Base-by-base conservation (phyloP, 2,797 vertebrate species). In the Parotocinclus haroldoi region DNA sequence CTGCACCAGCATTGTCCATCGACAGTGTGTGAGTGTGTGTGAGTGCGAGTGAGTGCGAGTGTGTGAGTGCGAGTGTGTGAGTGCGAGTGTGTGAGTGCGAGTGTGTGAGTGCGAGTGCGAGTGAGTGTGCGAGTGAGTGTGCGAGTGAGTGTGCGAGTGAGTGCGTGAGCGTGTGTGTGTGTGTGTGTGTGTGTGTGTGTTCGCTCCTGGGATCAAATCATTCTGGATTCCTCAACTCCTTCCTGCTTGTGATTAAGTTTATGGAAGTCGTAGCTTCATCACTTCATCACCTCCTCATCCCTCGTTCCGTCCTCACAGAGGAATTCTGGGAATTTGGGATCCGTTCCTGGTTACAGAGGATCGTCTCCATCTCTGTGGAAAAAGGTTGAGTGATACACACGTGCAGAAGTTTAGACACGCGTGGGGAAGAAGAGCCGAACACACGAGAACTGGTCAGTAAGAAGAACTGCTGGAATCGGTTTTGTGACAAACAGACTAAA, bases 1-100 rank as follows among this genome's bases (percentile, higher is more conserved):
- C 73, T 77, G 80, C 80, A 87, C 82, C 85, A 87, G 86, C 84
- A 81, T 53, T 53, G 37, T 54, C 27, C 5, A 27, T 27, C 27
- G n/a, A 27, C 5, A 5, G 39, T 55, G 48, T 44, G 53, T 49
- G 44, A 57, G 14, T 56, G 55, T 45, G 64, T 49, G 39, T 39
- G 45, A 7, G 45, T 49, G 37, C 18, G 67, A n/a, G 58, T 16
- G 46, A 49, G 54, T 58, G 53, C 39, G n/a, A n/a, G n/a, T n/a
- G n/a, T n/a, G n/a, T n/a, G n/a, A n/a, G n/a, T n/a, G n/a, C n/a
- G n/a, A n/a, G 17, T 14, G 63, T 54, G 39, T 57, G 38, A 49
- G 59, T 37, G 55, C 39, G 58, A 51, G 10, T 12, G 40, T 4
- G 10, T 51, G 18, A n/a, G n/a, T 9, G 27, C 14, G 10, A 49